Percentiles rank a stretch among this genome's conserved stretches.
phyloP scores from a whole-genome alignment of 2,113 vertebrate genomes.

The Nansenia antarctica region DNA sequence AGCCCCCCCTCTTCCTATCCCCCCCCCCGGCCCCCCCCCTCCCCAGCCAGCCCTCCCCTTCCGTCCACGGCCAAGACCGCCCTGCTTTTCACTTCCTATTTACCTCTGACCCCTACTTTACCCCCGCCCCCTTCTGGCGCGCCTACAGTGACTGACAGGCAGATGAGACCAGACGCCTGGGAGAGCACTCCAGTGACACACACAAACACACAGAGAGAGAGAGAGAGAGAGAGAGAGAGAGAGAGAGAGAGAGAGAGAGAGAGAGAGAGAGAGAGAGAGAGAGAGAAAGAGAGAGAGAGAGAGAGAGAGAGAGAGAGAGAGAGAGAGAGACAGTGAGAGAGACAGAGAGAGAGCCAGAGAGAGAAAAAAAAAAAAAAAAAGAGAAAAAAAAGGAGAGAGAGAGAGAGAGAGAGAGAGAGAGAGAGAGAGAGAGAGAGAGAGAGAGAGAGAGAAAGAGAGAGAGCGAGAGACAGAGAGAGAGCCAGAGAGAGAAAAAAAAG shows the following conservation, averaged over 20 bases:
- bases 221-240: not conserved
- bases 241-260: not conserved
- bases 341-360: not conserved
- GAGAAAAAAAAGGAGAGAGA: conserved; percentile 12
- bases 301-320: not conserved
- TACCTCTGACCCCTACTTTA: conserved; percentile 71
- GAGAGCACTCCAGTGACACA: not conserved
- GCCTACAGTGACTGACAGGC: conserved; percentile 57
- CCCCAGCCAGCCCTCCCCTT: conserved; percentile 62
- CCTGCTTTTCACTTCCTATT: conserved; percentile 75
- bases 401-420: not conserved
- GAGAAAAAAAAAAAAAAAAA: conserved; percentile 12
- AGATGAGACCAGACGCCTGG: conserved; percentile 41
- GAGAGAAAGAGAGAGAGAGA: conserved; percentile 3
- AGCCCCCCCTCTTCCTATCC: conserved; percentile 12
- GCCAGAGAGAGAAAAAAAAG: too few species aligned
- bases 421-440: conserved; percentile 34
- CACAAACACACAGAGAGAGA: not conserved
- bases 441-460: conserved; percentile 45
- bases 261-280: conserved; percentile 6
- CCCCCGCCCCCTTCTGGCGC: conserved; percentile 57
- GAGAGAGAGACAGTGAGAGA: not conserved
- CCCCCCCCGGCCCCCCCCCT: conserved; percentile 4
- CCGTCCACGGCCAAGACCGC: conserved; percentile 53
- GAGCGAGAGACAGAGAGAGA: too few species aligned